Evolutionary conservation across 2,113 vertebrate species (phyloP).

Genomic region (Euleptes europaea): DNA sequence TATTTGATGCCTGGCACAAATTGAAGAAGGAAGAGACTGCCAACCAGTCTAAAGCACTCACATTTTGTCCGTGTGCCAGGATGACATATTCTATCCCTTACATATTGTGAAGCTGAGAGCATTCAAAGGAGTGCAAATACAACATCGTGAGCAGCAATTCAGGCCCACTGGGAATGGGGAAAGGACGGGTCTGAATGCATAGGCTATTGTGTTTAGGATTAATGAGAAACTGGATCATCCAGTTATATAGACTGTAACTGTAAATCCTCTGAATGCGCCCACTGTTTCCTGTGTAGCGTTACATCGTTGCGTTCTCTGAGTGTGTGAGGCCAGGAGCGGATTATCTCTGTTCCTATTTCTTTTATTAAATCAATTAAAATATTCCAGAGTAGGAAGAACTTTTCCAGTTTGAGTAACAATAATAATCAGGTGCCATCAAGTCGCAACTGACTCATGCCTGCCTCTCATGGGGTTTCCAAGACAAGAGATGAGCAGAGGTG

Average conservation of each 20-base stretch:
- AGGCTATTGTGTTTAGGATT: slow-evolving; percentile 56
- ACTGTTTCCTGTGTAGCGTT: neutral
- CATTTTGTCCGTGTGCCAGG: neutral
- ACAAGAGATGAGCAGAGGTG: too few species aligned
- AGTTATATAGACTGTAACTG: slow-evolving; percentile 46
- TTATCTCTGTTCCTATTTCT: slow-evolving; percentile 42
- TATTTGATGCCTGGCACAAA: neutral
- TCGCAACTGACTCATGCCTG: too few species aligned
- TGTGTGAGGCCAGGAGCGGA: slow-evolving; percentile 28
- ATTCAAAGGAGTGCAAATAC: slow-evolving; percentile 6
- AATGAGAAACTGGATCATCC: slow-evolving; percentile 52
- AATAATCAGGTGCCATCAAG: too few species aligned
- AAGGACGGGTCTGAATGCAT: slow-evolving; percentile 8
- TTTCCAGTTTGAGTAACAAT: slow-evolving; percentile 5
- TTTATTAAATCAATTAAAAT: slow-evolving; percentile 58
- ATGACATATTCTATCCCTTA: neutral
- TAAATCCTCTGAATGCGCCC: neutral
- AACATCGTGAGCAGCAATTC: rapidly evolving
- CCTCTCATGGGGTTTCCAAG: too few species aligned
- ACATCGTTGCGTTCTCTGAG: slow-evolving; percentile 16
- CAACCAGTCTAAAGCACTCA: neutral
- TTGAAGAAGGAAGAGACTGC: neutral
- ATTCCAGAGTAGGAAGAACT: slow-evolving; percentile 42
- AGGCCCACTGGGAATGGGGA: neutral
- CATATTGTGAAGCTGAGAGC: neutral